phyloP scores from a whole-genome alignment of 2,888 invertebrate genomes.

The Azorinus chamasolen region DNA sequence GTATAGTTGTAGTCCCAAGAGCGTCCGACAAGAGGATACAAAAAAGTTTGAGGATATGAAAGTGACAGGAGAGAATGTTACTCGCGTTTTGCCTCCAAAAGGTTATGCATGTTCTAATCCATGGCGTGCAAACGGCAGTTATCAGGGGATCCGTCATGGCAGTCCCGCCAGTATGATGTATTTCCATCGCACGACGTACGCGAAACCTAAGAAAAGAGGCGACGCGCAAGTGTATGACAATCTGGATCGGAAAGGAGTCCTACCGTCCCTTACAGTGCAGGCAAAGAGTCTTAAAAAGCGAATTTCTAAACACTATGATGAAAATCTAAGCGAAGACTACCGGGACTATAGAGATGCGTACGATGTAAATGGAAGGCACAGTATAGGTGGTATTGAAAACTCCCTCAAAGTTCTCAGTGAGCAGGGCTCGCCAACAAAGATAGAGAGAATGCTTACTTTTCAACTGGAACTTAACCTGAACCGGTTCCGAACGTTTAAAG shows the following conservation, averaged over 20 bases:
- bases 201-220: constrained; percentile 13
- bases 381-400: constrained; percentile 75
- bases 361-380: constrained; percentile 46
- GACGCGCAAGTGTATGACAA: constrained; percentile 71
- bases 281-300: constrained; percentile 54
- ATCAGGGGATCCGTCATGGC: constrained; percentile 49
- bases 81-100: too few species aligned
- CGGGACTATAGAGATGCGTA: constrained; percentile 51
- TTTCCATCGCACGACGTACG: constrained; percentile 12
- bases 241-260: constrained; percentile 65
- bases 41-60: constrained; percentile 64
- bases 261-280: constrained; percentile 69
- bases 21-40: constrained; percentile 51
- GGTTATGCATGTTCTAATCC: too few species aligned
- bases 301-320: constrained; percentile 22
- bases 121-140: constrained; percentile 27
- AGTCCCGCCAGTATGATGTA: constrained; percentile 60
- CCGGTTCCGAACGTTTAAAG: constrained; percentile 71
- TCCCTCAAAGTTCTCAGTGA: constrained; percentile 72
- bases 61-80: constrained; percentile 53
- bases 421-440: constrained; percentile 71
- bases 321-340: constrained; percentile 59
- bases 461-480: constrained; percentile 74
- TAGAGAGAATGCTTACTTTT: constrained; percentile 73
- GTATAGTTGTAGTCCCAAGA: constrained; percentile 61